Evolutionary conservation across 1,140 invertebrate species (phyloP).

Genomic region (Sycophila sp.): DNA sequence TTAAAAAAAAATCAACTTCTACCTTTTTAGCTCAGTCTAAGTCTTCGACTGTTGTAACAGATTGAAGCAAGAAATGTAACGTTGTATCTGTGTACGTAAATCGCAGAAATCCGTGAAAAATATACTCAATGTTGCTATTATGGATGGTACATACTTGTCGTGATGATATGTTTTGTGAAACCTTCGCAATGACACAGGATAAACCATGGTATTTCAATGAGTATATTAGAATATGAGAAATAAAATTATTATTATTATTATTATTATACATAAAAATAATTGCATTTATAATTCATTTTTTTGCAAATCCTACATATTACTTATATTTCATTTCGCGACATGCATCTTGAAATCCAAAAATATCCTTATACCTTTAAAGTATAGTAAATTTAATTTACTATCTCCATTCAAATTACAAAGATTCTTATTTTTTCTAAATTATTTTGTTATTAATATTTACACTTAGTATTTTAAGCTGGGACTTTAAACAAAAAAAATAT

Average conservation of each 20-base stretch:
- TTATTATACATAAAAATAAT: not conserved
- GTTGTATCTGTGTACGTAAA: constrained; percentile 21
- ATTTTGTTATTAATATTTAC: no score
- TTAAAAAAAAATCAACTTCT: constrained; percentile 1
- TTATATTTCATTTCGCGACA: no score
- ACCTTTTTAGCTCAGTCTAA: constrained; percentile 26
- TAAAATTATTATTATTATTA: constrained; percentile 28
- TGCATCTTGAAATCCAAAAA: no score
- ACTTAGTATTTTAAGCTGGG: no score
- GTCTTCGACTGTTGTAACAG: constrained; percentile 36
- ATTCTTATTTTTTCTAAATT: no score
- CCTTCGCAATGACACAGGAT: constrained; percentile 1
- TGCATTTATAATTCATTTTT: not conserved
- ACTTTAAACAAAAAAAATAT: no score
- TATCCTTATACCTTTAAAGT: no score
- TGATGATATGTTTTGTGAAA: constrained; percentile 20
- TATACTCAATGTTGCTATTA: constrained; percentile 34
- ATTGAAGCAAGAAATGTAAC: constrained; percentile 40
- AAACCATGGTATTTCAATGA: constrained; percentile 20
- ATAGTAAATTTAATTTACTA: no score
- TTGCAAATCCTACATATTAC: no score
- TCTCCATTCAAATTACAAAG: no score
- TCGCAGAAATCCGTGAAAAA: not conserved
- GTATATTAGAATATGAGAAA: constrained; percentile 31
- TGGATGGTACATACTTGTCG: constrained; percentile 18